Evolutionary conservation across 2,888 invertebrate species (phyloP), one percentile per base, ranked within the genome.

Genomic region (Xanthia icteritia): DNA sequence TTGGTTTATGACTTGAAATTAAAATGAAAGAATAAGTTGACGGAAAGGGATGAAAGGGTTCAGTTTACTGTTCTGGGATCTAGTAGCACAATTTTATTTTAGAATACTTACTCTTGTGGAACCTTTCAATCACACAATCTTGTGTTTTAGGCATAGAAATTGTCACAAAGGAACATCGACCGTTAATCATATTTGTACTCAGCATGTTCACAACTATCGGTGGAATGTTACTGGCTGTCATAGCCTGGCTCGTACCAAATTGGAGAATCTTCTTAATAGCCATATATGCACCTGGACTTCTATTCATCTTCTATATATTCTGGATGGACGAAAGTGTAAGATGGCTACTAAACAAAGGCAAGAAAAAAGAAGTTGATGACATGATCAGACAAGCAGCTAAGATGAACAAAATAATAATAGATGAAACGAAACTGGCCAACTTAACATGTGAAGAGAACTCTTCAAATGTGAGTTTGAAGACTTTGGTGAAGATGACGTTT

Each of bases 331-430:
- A 98, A 92, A 98, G 98, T 67, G 96, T 97, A 11, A 96, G 98
- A 87, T 98, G 98, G 98, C 94, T 98, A 27, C 91, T 98, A 31
- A 97, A 97, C 60, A 97, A 97, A 90, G 97, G 97, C n/a, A 96
- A 97, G 85, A 97, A 97, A 81, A 96, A 97, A 8, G 97, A 97
- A 87, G 98, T 98, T 0, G 97, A 97, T 78, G 91, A 91, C 27
- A 97, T 98, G 23, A 92, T 98, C 58, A 93, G 95, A 8, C 97
- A 96, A 88, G 97, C 98, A 56, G 97, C 98, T 0, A 96, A 94
- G 83, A 89, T 68, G 5, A 94, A 93, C 70, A 92, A 92, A 36
- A 81, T 93, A 0, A 71, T 86, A n/a, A 58, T 94, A n/a, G 88
- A 93, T 17, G 89, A 92, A n/a, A 85, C 82, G 13, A 86, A 84